Evolutionary conservation across 2,797 vertebrate genomes (phyloP).

Genomic region (Sphaeramia orbicularis): DNA sequence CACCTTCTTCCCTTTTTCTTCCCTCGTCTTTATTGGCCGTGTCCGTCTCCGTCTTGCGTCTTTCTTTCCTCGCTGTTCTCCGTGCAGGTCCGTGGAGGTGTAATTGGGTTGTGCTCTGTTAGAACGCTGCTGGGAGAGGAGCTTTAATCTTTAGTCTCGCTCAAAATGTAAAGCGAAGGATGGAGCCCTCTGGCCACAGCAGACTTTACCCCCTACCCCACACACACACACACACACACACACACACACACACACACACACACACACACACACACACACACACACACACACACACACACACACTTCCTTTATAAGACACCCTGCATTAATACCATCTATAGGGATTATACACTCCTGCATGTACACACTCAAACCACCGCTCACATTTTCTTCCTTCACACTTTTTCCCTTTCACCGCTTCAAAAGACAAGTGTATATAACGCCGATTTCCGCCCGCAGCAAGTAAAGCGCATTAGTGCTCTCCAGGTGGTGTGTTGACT

Average conservation of each 20-base stretch:
- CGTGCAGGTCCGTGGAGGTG: slow-evolving; percentile 71
- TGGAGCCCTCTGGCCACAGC: slow-evolving; percentile 63
- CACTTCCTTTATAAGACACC: too few relatives aligned
- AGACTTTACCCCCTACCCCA: slow-evolving; percentile 44
- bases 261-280: too few relatives aligned
- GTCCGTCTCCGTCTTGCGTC: too few relatives aligned
- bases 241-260: slow-evolving; percentile 45
- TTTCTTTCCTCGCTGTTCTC: slow-evolving; percentile 26
- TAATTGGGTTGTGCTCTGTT: slow-evolving; percentile 81
- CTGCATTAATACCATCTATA: slow-evolving; percentile 23
- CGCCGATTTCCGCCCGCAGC: slow-evolving; percentile 63
- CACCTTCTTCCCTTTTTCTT: slow-evolving; percentile 26
- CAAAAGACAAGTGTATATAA: slow-evolving; percentile 38
- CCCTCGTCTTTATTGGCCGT: too few relatives aligned
- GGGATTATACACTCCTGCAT: slow-evolving; percentile 29
- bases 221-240: background rate
- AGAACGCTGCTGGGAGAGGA: slow-evolving; percentile 69
- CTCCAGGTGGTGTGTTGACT: slow-evolving; percentile 80
- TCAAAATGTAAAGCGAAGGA: slow-evolving; percentile 80
- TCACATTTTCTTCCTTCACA: slow-evolving; percentile 23
- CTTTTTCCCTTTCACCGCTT: slow-evolving; percentile 31
- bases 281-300: too few relatives aligned
- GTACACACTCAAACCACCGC: slow-evolving; percentile 12
- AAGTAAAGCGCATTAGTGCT: slow-evolving; percentile 68
- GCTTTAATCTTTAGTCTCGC: slow-evolving; percentile 86